A percentile compares a stretch with the other conserved stretches of the same genome.
phyloP scores from a whole-genome alignment of 2,797 vertebrate genomes.

The Pseudochirops cupreus region DNA sequence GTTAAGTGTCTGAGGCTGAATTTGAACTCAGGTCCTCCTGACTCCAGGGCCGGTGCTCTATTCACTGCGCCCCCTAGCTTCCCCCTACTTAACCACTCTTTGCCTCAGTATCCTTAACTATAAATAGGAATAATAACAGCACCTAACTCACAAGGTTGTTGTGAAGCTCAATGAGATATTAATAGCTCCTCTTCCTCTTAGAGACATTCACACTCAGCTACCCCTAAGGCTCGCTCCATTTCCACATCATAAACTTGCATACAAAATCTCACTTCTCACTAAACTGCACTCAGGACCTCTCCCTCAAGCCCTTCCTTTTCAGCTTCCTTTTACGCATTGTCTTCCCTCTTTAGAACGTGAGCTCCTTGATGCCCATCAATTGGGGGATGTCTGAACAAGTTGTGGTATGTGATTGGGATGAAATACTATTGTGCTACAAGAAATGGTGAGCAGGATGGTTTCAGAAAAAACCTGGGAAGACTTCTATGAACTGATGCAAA shows the following conservation, averaged over 20 bases:
- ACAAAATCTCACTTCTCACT: neutral
- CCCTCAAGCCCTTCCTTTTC: neutral
- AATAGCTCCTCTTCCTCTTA: neutral
- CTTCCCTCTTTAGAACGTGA: neutral
- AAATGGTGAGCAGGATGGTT: neutral
- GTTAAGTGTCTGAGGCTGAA: no score
- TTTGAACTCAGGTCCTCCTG: no score
- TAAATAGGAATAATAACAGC: neutral
- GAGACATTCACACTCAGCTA: neutral
- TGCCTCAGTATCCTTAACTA: neutral
- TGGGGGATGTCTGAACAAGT: neutral
- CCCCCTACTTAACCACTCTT: neutral
- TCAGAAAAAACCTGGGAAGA: neutral
- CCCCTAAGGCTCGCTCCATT: neutral
- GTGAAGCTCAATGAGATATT: neutral
- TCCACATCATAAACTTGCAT: neutral
- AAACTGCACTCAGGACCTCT: neutral
- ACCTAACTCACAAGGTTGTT: neutral
- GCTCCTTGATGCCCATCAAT: neutral
- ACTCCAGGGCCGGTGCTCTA: no score
- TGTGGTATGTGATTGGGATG: neutral
- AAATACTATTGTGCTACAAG: neutral
- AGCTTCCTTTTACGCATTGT: neutral
- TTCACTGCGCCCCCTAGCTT: no score
- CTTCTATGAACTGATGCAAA: neutral